Conservation (phyloP, 2,797 vertebrate genomes). For the Tokudaia tokunoshimensis region DNA sequence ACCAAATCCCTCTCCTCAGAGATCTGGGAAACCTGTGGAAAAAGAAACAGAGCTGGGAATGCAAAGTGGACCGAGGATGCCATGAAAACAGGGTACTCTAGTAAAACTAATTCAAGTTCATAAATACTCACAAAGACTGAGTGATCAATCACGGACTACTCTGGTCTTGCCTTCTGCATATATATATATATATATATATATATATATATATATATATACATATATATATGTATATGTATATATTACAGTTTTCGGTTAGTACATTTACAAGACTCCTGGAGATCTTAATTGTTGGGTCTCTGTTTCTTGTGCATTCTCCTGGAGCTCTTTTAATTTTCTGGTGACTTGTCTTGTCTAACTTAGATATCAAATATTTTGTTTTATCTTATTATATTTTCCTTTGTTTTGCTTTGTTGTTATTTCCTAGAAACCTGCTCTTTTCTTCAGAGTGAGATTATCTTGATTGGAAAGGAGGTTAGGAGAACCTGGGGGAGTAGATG, state of each 20-base stretch:
- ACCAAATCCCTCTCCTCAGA: background rate
- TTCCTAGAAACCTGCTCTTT: background rate
- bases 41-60: background rate
- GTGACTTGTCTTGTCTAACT: background rate
- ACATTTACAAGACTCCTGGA: background rate
- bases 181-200: background rate
- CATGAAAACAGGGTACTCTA: no score
- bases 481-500: fast-evolving
- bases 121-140: no score
- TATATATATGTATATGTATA: no score
- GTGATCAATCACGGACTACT: background rate
- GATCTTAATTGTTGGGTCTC: no score
- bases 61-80: no score
- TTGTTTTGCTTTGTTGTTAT: background rate
- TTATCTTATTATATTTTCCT: background rate
- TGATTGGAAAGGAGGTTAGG: background rate
- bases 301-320: background rate
- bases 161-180: background rate
- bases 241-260: background rate
- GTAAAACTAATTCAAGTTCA: no score
- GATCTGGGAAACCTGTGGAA: background rate
- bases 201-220: fast-evolving
- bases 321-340: background rate
- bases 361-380: background rate
- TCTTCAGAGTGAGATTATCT: background rate